Evolutionary conservation across 2,888 invertebrate genomes (phyloP), one percentile per base, ranked within the genome.

Genomic region (Chirona hameri): DNA sequence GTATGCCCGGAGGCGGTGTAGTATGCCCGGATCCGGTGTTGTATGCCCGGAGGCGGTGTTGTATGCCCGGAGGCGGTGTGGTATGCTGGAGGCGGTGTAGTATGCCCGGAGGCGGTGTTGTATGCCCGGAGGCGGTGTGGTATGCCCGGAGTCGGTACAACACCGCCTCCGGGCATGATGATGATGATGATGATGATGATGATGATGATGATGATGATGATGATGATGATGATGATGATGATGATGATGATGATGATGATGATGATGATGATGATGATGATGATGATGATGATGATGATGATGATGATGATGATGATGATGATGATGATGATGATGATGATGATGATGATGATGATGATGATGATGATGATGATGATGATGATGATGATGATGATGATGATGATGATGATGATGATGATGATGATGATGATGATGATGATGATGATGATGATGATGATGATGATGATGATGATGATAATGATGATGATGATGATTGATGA

Each of bases 171-270:
- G n/a, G n/a, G n/a, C n/a, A n/a, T 65, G 65, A 65, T 65, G 65
- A 65, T 65, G 65, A 65, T 65, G 65, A 65, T 65, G 65, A 65
- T 65, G 65, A 65, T 65, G 65, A 65, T 65, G 65, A 65, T 65
- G 65, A 65, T 65, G 65, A 65, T 65, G 65, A 65, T 65, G 65
- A 65, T 65, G 65, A 65, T 65, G 65, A 65, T 65, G 65, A 65
- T 65, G 65, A 65, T 65, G 65, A 65, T 65, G 65, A 65, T 65
- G n/a, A n/a, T 65, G n/a, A 65, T 65, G n/a, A 65, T 65, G n/a
- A n/a, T 65, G n/a, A 65, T 65, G n/a, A 65, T 65, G n/a, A 65
- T 65, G n/a, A 65, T 65, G 65, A 65, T 65, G n/a, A 65, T 65
- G n/a, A 65, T 65, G n/a, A 65, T 65, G n/a, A 65, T 65, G n/a